Percentiles rank a stretch among this genome's conserved stretches.
Conservation (phyloP, 2,888 invertebrate species). For the Hoplodrina blanda region DNA sequence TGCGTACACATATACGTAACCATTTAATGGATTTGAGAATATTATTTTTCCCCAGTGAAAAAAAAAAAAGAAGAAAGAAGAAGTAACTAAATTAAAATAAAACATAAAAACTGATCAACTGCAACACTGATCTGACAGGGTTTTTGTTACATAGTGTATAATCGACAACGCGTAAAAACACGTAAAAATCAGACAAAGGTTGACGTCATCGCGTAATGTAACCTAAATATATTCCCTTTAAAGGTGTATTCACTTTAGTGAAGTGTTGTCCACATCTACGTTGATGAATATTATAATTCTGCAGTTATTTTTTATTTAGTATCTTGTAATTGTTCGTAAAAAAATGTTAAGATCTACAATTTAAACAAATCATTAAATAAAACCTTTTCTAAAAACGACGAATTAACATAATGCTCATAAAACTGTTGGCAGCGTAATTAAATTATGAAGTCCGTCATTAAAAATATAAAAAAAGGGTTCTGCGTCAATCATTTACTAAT, state of each 20-base stretch:
- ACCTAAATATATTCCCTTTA: not conserved
- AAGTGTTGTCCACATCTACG: not conserved
- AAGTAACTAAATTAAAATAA: no score
- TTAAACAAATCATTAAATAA: not conserved
- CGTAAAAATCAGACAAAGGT: no score
- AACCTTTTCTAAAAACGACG: not conserved
- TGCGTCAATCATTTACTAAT: slow-evolving; percentile 36
- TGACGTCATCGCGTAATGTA: not conserved
- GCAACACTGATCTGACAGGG: no score
- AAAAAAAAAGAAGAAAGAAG: no score
- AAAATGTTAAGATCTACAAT: not conserved
- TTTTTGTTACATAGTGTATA: no score
- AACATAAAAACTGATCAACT: no score
- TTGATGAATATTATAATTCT: not conserved
- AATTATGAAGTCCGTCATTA: slow-evolving; percentile 49
- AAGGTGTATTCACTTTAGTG: slow-evolving; percentile 17
- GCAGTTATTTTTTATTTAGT: not conserved
- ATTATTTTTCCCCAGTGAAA: no score
- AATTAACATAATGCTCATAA: not conserved
- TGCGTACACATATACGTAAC: no score
- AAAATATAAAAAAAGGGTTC: slow-evolving; percentile 42
- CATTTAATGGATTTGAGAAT: no score
- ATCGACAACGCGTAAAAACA: no score
- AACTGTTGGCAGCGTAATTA: slow-evolving; percentile 52
- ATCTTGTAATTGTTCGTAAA: not conserved